Percentiles rank a stretch among this genome's conserved stretches.
phyloP scores from a whole-genome alignment of 2,888 invertebrate genomes.

The Drosophila greeni region DNA sequence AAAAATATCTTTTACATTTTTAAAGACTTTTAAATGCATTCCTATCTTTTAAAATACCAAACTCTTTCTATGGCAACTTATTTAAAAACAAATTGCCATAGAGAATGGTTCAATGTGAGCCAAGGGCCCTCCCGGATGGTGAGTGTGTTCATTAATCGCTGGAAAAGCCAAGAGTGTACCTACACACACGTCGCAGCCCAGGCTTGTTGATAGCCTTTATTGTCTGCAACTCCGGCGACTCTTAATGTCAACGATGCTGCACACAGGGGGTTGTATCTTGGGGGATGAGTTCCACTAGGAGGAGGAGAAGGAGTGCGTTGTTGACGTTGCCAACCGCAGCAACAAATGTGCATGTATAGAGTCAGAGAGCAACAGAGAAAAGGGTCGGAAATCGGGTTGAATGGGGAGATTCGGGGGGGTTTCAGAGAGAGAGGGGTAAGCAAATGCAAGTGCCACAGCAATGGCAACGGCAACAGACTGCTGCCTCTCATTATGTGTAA shows the following conservation, averaged over 20 bases:
- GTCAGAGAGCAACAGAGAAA: conserved; percentile 16
- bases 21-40: neutral
- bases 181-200: conserved; percentile 16
- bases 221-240: conserved; percentile 62
- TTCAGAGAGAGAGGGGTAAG: conserved; percentile 4
- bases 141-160: conserved; percentile 60
- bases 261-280: neutral
- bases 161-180: conserved; percentile 1
- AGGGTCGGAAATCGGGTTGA: neutral
- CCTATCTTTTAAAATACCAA: neutral
- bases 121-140: conserved; percentile 20
- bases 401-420: neutral
- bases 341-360: conserved; percentile 65
- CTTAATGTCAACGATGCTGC: conserved; percentile 63
- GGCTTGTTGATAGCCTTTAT: conserved; percentile 64
- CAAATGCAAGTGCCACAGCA: conserved; percentile 29
- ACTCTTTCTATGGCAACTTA: neutral
- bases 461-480: conserved; percentile 40
- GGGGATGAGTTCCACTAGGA: neutral
- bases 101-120: conserved; percentile 51
- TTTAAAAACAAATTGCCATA: neutral
- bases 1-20: neutral
- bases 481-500: conserved; percentile 69
- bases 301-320: conserved; percentile 23
- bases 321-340: conserved; percentile 66